Evolutionary conservation across 2,113 vertebrate genomes (phyloP).

Genomic region (Sigmodon hispidus): DNA sequence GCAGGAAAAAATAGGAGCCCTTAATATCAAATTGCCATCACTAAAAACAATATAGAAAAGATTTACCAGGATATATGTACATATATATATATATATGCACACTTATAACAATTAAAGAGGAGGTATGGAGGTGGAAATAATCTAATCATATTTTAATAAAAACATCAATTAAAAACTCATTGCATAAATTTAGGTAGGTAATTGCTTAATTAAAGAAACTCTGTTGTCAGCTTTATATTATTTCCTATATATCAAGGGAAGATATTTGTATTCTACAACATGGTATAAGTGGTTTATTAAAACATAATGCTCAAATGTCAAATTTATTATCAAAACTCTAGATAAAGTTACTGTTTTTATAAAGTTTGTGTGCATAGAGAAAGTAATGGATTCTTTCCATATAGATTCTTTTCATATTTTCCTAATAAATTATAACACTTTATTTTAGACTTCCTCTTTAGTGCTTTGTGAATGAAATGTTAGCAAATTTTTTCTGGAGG

Average conservation of each 20-base stretch:
- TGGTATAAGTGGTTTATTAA: not conserved
- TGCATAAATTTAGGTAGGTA: not conserved
- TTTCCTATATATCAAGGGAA: not conserved
- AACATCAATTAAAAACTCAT: not conserved
- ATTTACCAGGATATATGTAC: not conserved
- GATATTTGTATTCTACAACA: not conserved
- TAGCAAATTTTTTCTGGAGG: not conserved
- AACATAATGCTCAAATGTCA: not conserved
- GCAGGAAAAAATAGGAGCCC: not conserved
- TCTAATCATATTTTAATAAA: not conserved
- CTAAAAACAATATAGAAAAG: not conserved
- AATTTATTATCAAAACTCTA: not conserved
- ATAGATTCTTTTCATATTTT: slow-evolving; percentile 22
- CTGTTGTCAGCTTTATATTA: not conserved
- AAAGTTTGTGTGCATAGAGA: not conserved
- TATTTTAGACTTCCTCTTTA: not conserved
- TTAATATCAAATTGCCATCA: not conserved
- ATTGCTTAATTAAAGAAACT: slow-evolving; percentile 7
- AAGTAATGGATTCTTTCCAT: not conserved
- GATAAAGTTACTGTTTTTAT: not conserved
- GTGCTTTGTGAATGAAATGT: not conserved
- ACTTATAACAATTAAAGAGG: not conserved
- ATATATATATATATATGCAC: not conserved
- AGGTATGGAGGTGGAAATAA: not conserved
- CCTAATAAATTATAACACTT: not conserved